phyloP scores from a whole-genome alignment of 23 tunicate species.

The Ascidia mentula region DNA sequence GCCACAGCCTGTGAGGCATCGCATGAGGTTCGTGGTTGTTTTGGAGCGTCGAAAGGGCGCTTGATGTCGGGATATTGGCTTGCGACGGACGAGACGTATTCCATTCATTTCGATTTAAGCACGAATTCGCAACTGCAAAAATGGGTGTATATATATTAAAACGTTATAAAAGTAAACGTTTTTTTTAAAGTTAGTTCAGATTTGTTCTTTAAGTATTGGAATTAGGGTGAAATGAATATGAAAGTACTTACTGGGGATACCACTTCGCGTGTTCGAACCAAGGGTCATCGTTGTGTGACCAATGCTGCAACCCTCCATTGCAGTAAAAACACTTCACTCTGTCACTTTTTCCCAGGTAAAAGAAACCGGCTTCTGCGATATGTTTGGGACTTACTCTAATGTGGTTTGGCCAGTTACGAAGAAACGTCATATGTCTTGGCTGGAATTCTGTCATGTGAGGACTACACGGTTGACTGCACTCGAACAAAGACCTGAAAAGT shows the following conservation, averaged over 20 bases:
- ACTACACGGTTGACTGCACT: conserved; percentile 7
- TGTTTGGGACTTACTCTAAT: conserved; percentile 20
- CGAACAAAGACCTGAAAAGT: too few relatives aligned
- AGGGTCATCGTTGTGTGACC: conserved; percentile 16
- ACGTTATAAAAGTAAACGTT: too few relatives aligned
- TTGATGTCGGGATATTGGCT: not conserved
- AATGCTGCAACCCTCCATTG: conserved; percentile 26
- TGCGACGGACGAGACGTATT: not conserved
- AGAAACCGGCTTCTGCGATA: conserved; percentile 27
- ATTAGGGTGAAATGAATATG: too few relatives aligned
- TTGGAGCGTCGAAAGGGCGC: not conserved
- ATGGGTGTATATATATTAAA: not conserved
- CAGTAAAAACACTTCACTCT: conserved; percentile 27
- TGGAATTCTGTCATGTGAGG: not conserved
- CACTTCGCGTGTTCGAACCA: conserved; percentile 31
- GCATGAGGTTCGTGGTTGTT: not conserved
- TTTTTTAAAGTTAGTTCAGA: too few relatives aligned
- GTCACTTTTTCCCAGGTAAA: conserved; percentile 1
- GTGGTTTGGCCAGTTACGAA: conserved; percentile 33
- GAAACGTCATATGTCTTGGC: not conserved
- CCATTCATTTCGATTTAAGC: conserved; percentile 14
- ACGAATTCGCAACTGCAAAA: conserved; percentile 20
- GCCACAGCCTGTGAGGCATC: not conserved
- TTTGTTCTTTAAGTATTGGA: too few relatives aligned
- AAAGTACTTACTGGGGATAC: conserved; percentile 24